phyloP scores from a whole-genome alignment of 2,113 vertebrate species.

The Lucifuga dentata region DNA sequence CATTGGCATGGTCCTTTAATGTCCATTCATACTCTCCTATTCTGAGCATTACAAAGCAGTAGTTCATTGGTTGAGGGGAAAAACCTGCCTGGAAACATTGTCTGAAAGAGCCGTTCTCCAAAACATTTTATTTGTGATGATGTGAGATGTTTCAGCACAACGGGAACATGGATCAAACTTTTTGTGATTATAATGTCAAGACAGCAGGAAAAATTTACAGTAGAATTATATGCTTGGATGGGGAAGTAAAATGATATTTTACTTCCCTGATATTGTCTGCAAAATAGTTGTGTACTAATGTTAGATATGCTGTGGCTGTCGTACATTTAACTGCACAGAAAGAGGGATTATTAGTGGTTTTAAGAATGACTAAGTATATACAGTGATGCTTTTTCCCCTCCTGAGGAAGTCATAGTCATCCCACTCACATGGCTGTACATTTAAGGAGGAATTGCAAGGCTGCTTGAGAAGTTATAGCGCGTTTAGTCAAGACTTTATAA shows the following conservation, averaged over 20 bases:
- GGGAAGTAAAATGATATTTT: conserved; percentile 32
- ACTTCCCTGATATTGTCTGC: conserved; percentile 32
- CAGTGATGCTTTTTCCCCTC: conserved; percentile 1
- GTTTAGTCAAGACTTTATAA: conserved; percentile 58
- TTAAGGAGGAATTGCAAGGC: conserved; percentile 15
- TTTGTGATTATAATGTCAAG: conserved; percentile 17
- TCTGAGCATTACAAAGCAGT: neutral
- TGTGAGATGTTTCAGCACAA: neutral
- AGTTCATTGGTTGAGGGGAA: too few species aligned
- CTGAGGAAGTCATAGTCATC: conserved; percentile 34
- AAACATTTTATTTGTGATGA: neutral
- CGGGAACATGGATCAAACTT: conserved; percentile 18
- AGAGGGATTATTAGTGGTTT: conserved; percentile 55
- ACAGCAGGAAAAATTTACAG: conserved; percentile 12
- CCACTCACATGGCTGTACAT: conserved; percentile 40
- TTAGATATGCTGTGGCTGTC: conserved; percentile 35
- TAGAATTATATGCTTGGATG: conserved; percentile 43
- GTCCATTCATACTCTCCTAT: conserved; percentile 1
- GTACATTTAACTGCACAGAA: conserved; percentile 27
- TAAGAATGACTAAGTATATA: conserved; percentile 37
- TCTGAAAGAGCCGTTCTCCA: too few species aligned
- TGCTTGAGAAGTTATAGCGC: conserved; percentile 19
- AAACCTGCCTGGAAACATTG: too few species aligned
- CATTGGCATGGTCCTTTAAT: too few species aligned
- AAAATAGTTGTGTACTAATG: conserved; percentile 34